Percentiles rank a stretch among this genome's conserved stretches.
Conservation (phyloP, 2,113 vertebrate species). For the Aspiorhynchus laticeps region DNA sequence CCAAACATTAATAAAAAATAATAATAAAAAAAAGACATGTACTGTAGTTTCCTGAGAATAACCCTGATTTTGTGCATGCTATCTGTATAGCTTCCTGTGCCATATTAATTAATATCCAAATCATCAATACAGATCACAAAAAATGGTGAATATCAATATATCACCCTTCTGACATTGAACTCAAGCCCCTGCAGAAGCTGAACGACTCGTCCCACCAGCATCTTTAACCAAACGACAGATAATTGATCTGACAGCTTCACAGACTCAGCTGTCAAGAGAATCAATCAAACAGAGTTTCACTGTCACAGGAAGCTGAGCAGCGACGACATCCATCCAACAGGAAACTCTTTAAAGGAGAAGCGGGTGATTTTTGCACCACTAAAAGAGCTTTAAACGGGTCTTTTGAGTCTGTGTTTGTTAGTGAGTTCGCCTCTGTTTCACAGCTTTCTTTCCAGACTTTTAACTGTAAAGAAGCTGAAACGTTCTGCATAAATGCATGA, state of each 20-base stretch:
- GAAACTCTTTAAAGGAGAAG: not conserved
- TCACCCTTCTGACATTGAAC: not conserved
- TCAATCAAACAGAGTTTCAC: conserved; percentile 15
- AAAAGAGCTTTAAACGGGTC: too few species aligned
- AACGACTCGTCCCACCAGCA: not conserved
- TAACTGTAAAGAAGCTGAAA: not conserved
- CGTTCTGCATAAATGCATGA: not conserved
- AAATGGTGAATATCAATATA: not conserved
- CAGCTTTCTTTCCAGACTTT: not conserved
- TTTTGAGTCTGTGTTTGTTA: too few species aligned
- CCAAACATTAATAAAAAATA: not conserved
- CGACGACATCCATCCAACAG: not conserved
- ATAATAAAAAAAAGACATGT: not conserved
- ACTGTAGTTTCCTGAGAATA: not conserved
- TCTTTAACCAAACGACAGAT: not conserved
- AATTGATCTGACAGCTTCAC: conserved; percentile 20
- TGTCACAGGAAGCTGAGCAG: not conserved
- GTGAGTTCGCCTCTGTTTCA: too few species aligned
- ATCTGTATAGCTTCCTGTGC: not conserved
- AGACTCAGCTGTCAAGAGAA: conserved; percentile 25
- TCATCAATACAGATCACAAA: not conserved
- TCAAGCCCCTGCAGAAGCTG: not conserved
- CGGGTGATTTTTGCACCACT: not conserved
- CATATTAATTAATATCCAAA: not conserved
- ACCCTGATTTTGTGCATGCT: not conserved